Conservation (phyloP, 2,888 invertebrate species). For the Halocaridina rubra region DNA sequence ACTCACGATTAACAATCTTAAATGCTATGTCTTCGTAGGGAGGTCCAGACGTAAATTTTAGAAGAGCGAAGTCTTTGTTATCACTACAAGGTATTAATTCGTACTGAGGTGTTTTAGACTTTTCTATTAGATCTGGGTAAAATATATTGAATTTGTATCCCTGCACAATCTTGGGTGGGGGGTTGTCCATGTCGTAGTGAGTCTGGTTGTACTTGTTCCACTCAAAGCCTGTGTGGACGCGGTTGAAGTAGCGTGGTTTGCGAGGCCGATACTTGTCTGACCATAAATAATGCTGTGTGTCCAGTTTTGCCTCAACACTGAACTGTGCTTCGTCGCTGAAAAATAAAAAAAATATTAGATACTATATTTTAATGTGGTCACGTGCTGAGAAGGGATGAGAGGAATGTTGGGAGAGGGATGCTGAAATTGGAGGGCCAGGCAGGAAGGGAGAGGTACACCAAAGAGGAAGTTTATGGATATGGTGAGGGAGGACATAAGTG, state of each 20-base stretch:
- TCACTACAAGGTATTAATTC: constrained; percentile 90
- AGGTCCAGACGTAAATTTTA: constrained; percentile 97
- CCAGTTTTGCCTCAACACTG: constrained; percentile 88
- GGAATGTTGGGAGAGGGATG: background rate
- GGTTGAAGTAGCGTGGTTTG: constrained; percentile 97
- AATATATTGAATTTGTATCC: constrained; percentile 99
- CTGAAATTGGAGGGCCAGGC: no score
- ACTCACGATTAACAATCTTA: constrained; percentile 98
- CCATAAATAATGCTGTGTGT: constrained; percentile 91
- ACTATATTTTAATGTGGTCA: background rate
- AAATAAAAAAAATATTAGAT: background rate
- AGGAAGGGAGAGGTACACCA: no score
- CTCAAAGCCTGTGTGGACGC: constrained; percentile 84
- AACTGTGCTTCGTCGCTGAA: constrained; percentile 85
- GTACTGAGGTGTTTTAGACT: constrained; percentile 91
- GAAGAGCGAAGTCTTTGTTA: constrained; percentile 92
- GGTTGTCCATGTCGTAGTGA: constrained; percentile 99
- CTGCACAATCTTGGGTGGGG: constrained; percentile 99
- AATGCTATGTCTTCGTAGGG: constrained; percentile 99
- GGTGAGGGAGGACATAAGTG: no score
- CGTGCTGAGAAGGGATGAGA: background rate
- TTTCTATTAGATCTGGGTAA: constrained; percentile 98
- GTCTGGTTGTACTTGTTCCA: constrained; percentile 99
- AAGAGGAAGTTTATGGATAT: no score
- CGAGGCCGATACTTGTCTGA: constrained; percentile 98